Conservation (phyloP, 1,140 invertebrate genomes). For the Notospermus geniculatus region DNA sequence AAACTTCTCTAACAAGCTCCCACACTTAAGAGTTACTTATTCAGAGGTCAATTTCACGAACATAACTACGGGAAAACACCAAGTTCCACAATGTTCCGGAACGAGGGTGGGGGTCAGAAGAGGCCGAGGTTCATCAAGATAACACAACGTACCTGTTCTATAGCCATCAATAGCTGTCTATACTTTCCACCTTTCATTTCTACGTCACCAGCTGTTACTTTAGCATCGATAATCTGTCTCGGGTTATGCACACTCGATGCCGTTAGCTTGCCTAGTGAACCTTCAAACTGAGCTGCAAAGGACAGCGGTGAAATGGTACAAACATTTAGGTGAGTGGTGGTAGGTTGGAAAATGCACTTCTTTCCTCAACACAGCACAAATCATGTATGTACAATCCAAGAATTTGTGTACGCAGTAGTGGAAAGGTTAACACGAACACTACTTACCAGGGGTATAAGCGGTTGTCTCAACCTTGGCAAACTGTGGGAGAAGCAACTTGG, state of each 20-base stretch:
- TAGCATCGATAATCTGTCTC: slow-evolving; percentile 88
- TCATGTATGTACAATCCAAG: too few relatives aligned
- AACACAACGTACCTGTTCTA: slow-evolving; percentile 77
- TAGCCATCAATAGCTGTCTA: slow-evolving; percentile 75
- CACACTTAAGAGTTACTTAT: too few relatives aligned
- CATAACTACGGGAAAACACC: too few relatives aligned
- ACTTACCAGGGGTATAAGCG: slow-evolving; percentile 49
- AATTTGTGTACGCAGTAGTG: neutral
- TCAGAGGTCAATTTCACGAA: too few relatives aligned
- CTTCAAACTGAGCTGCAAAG: slow-evolving; percentile 83
- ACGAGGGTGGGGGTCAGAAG: too few relatives aligned
- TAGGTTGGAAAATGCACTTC: too few relatives aligned
- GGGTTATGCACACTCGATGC: slow-evolving; percentile 72
- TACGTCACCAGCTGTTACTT: slow-evolving; percentile 58
- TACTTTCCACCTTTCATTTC: slow-evolving; percentile 62
- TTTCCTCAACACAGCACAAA: too few relatives aligned
- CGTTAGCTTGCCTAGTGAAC: slow-evolving; percentile 79
- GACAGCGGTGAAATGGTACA: slow-evolving; percentile 8
- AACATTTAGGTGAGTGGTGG: too few relatives aligned
- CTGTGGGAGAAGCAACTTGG: slow-evolving; percentile 50
- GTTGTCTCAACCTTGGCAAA: slow-evolving; percentile 47
- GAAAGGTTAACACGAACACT: neutral
- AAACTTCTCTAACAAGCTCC: too few relatives aligned
- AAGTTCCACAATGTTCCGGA: too few relatives aligned
- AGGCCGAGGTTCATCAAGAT: too few relatives aligned